phyloP scores from a whole-genome alignment of 2,113 vertebrate genomes.

The Arothron firmamentum region DNA sequence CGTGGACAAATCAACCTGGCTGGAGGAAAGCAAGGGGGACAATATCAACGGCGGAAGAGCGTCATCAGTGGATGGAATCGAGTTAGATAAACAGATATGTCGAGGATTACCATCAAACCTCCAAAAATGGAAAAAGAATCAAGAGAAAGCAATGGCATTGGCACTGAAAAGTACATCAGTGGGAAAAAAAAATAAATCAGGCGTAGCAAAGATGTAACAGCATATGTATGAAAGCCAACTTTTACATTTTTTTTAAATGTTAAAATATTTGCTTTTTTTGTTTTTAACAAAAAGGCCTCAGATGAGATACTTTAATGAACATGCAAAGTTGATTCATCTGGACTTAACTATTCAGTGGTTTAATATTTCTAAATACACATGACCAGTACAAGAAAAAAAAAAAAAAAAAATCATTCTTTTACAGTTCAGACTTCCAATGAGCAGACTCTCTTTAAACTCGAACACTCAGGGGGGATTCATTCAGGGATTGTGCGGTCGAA shows the following conservation, averaged over 20 bases:
- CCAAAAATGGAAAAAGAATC: conserved; percentile 6
- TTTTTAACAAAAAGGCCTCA: conserved; percentile 53
- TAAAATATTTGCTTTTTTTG: conserved; percentile 7
- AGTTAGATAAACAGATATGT: conserved; percentile 42
- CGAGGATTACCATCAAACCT: conserved; percentile 29
- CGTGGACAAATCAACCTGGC: conserved; percentile 54
- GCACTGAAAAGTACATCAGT: conserved; percentile 2
- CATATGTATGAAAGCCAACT: conserved; percentile 32
- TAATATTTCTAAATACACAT: conserved; percentile 50
- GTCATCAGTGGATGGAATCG: conserved; percentile 41
- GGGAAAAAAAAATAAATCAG: conserved; percentile 2
- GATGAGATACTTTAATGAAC: conserved; percentile 50
- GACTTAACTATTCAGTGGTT: conserved; percentile 57
- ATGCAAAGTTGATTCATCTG: conserved; percentile 57
- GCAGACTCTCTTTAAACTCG: conserved; percentile 56
- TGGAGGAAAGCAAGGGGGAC: conserved; percentile 38
- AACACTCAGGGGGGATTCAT: conserved; percentile 24
- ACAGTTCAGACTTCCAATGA: conserved; percentile 55
- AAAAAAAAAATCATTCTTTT: conserved; percentile 49
- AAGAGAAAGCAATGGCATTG: not conserved
- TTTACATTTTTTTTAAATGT: conserved; percentile 27
- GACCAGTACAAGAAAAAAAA: conserved; percentile 42
- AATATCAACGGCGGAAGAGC: conserved; percentile 52
- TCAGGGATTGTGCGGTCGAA: conserved; percentile 48
- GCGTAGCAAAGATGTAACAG: conserved; percentile 9